Conservation (phyloP, 2,797 vertebrate species). For the Propithecus perrieri region DNA sequence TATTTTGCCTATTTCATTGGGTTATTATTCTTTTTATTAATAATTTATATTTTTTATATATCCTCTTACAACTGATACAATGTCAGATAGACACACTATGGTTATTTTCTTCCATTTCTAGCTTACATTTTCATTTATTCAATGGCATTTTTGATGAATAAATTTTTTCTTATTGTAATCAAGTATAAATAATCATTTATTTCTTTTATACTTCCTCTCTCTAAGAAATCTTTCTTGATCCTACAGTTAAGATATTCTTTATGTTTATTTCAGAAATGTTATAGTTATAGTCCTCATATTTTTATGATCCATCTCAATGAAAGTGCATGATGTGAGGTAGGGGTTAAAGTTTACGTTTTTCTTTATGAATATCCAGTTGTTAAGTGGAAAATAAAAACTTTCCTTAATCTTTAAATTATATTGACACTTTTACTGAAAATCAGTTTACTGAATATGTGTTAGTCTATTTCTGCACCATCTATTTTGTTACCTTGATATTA, state of each 20-base stretch:
- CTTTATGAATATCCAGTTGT: neutral
- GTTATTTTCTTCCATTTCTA: neutral
- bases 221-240: neutral
- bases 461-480: neutral
- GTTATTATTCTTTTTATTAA: neutral
- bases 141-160: neutral
- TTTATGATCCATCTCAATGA: neutral
- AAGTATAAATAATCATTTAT: neutral
- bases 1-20: neutral
- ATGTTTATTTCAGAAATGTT: neutral
- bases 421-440: neutral
- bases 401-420: neutral
- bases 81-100: neutral
- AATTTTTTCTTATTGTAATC: neutral
- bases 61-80: neutral
- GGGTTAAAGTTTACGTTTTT: neutral
- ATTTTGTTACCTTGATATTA: neutral
- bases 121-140: neutral
- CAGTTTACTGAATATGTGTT: neutral
- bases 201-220: neutral
- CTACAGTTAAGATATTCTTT: neutral
- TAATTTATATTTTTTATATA: neutral
- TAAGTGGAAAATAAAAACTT: neutral
- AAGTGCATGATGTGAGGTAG: neutral
- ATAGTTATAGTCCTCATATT: neutral